phyloP scores from a whole-genome alignment of 2,888 invertebrate species.

The Harpagoxenus sublaevis region DNA sequence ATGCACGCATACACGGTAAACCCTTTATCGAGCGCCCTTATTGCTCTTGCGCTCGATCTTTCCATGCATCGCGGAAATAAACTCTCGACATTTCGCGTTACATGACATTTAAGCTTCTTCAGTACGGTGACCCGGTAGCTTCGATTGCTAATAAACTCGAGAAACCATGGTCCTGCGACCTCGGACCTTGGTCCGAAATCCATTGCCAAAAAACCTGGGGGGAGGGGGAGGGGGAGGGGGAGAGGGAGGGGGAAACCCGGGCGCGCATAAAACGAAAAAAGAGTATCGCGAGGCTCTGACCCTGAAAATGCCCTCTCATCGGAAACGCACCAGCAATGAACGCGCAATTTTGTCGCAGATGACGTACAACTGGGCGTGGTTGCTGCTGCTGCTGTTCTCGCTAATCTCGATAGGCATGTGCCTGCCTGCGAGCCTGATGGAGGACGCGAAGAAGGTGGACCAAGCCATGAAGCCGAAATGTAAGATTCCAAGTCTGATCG shows the following conservation, averaged over 20 bases:
- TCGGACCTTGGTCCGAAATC: neutral
- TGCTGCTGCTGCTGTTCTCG: constrained; percentile 75
- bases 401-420: constrained; percentile 75
- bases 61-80: constrained; percentile 69
- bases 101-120: constrained; percentile 71
- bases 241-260: no score
- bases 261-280: neutral
- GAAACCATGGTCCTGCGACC: neutral
- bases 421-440: constrained; percentile 79
- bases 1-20: constrained; percentile 1
- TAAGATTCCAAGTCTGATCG: constrained; percentile 59
- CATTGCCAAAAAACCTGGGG: no score
- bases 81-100: constrained; percentile 73
- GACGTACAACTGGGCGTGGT: constrained; percentile 74
- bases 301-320: neutral
- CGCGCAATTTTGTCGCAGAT: constrained; percentile 73
- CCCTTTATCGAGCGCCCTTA: constrained; percentile 56
- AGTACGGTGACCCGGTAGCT: constrained; percentile 61
- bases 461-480: constrained; percentile 82
- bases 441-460: constrained; percentile 81
- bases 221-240: no score
- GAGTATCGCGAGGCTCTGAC: neutral
- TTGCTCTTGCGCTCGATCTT: constrained; percentile 65
- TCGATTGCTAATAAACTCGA: constrained; percentile 50
- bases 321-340: constrained; percentile 21